Conservation (phyloP, 2,888 invertebrate genomes). For the Orthonychiurus folsomi region DNA sequence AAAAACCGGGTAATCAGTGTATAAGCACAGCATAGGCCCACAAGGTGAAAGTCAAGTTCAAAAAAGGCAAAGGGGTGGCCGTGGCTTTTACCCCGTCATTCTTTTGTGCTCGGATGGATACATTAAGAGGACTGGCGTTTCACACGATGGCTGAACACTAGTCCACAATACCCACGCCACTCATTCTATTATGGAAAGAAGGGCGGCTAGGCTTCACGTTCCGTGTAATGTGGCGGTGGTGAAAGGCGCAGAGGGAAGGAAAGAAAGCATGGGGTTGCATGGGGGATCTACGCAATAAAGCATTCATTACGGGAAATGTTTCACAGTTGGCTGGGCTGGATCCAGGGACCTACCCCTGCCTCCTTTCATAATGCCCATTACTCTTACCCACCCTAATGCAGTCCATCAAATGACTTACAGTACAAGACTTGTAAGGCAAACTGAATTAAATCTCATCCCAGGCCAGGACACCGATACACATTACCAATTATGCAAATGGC, state of each 20-base stretch:
- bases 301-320: conserved; percentile 18
- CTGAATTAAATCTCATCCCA: background rate
- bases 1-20: too few species aligned
- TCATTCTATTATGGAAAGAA: too few species aligned
- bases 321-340: conserved; percentile 16
- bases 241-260: background rate
- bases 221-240: too few species aligned
- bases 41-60: background rate
- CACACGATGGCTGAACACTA: background rate
- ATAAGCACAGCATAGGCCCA: background rate
- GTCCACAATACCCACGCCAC: background rate
- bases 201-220: too few species aligned
- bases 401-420: background rate
- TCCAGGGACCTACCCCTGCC: background rate
- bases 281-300: conserved; percentile 14
- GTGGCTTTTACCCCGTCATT: background rate
- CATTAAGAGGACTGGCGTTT: background rate
- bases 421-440: too few species aligned
- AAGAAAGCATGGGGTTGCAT: background rate
- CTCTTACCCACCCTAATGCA: background rate
- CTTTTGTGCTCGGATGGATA: too few species aligned
- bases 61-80: background rate
- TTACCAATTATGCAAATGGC: background rate
- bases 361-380: background rate
- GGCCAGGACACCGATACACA: background rate